Evolutionary conservation across 1,140 invertebrate genomes (phyloP), one percentile per base, ranked within the genome.

Genomic region (Idris sp.): DNA sequence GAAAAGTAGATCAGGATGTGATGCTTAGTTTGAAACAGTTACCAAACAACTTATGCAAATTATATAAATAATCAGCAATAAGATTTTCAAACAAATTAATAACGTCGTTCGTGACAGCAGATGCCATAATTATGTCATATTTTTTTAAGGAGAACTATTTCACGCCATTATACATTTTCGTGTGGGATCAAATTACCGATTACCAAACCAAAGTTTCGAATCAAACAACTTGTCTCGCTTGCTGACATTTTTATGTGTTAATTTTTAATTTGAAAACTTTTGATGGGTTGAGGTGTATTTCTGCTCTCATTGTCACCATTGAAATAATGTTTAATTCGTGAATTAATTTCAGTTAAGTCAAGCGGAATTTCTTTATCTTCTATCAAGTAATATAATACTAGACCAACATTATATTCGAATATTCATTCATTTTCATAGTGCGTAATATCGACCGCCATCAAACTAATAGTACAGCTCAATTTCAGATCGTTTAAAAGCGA

Each of bases 401-500:
- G 19, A 2, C 36, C 36, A 2, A 40, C 8, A 14, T 40, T 16
- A 11, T 40, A 40, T 19, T 40, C 7, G 5, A 19, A n/a, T n/a
- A 19, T n/a, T 14, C 36, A 15, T 5, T 40, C 36, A 6, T 19
- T 19, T 9, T 19, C n/a, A 18, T 40, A 15, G 16, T 40, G 16
- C 36, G 10, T 40, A 6, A 19, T 9, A 40, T 40, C 36, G n/a
- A 40, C 15, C n/a, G 15, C 16, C 36, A 40, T 19, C 19, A 40
- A 14, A 40, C 10, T n/a, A 40, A 40, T 2, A 3, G 36, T 19
- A 19, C 8, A 40, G n/a, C 4, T n/a, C 16, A 8, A 40, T 16
- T 40, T 19, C 14, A 40, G 19, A 40, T 40, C 16, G n/a, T 16
- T n/a, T 19, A 40, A 40, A 9, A 40, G 15, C 4, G 36, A 40